A percentile compares a stretch with the other conserved stretches of the same genome.
Conservation (phyloP, 2,888 invertebrate genomes). For the Apoderus coryli region DNA sequence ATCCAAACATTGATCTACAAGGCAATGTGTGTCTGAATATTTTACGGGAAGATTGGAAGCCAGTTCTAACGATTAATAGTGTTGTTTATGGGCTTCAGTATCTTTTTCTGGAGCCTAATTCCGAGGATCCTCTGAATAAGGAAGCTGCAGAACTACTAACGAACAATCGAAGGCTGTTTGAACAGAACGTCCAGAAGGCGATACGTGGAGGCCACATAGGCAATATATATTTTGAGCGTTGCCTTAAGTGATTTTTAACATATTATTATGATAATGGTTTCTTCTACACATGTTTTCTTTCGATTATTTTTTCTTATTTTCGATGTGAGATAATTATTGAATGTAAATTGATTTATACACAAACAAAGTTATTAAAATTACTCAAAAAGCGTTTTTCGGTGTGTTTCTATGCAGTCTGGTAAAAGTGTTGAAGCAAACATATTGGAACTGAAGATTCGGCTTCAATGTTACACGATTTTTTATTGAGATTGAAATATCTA, state of each 20-base stretch:
- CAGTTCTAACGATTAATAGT: constrained; percentile 92
- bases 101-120: constrained; percentile 95
- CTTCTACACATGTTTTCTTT: no score
- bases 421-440: no score
- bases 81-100: constrained; percentile 96
- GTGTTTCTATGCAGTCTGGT: no score
- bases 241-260: constrained; percentile 94
- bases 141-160: constrained; percentile 96
- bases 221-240: constrained; percentile 86
- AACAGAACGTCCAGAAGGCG: constrained; percentile 90
- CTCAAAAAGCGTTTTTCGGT: no score
- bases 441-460: no score
- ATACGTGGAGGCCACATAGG: constrained; percentile 95
- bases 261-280: no score
- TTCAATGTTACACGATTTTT: no score
- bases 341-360: no score
- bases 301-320: no score
- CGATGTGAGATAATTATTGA: no score
- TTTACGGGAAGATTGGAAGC: constrained; percentile 97
- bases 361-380: no score
- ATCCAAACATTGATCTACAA: constrained; percentile 96
- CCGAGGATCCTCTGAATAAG: constrained; percentile 96
- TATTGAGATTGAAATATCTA: no score
- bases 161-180: constrained; percentile 84
- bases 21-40: constrained; percentile 97